Evolutionary conservation across 1,140 invertebrate species (phyloP).

Genomic region (Pseudomyrmex concolor): DNA sequence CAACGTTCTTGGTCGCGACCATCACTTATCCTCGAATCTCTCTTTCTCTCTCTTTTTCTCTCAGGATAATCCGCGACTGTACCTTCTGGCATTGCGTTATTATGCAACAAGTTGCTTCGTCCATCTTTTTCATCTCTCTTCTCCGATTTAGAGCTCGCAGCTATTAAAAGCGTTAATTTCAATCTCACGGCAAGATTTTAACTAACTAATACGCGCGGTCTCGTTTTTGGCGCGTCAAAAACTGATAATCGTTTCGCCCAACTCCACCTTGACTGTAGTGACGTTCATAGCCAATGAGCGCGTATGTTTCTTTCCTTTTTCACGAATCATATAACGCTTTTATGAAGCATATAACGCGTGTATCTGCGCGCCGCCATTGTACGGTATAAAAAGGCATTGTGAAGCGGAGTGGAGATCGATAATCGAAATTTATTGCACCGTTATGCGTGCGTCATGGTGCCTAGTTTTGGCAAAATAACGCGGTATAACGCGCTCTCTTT

Average conservation of each 20-base stretch:
- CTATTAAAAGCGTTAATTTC: conserved; percentile 66
- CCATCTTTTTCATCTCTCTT: conserved; percentile 56
- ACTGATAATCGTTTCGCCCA: conserved; percentile 1
- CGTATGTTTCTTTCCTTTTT: conserved; percentile 55
- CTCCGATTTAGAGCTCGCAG: conserved; percentile 26
- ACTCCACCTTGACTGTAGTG: background rate
- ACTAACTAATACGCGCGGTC: background rate
- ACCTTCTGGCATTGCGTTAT: conserved; percentile 67
- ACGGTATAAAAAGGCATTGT: conserved; percentile 68
- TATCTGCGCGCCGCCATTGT: conserved; percentile 66
- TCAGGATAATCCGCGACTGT: conserved; percentile 62
- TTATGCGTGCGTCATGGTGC: conserved; percentile 77
- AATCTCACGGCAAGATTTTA: conserved; percentile 51
- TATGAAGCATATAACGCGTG: conserved; percentile 62
- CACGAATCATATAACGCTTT: conserved; percentile 67
- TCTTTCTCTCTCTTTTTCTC: no score
- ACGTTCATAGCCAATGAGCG: conserved; percentile 25
- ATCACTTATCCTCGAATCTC: conserved; percentile 35
- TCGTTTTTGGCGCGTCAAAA: conserved; percentile 52
- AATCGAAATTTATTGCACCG: conserved; percentile 82
- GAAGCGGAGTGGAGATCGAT: conserved; percentile 63
- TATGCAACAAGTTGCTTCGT: conserved; percentile 75
- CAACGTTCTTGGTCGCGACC: conserved; percentile 35
- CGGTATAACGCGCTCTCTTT: background rate
- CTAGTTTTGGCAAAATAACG: conserved; percentile 72